Percentiles rank a stretch among this genome's conserved stretches.
phyloP scores from a whole-genome alignment of 2,113 vertebrate genomes.

The Ammospiza caudacuta region DNA sequence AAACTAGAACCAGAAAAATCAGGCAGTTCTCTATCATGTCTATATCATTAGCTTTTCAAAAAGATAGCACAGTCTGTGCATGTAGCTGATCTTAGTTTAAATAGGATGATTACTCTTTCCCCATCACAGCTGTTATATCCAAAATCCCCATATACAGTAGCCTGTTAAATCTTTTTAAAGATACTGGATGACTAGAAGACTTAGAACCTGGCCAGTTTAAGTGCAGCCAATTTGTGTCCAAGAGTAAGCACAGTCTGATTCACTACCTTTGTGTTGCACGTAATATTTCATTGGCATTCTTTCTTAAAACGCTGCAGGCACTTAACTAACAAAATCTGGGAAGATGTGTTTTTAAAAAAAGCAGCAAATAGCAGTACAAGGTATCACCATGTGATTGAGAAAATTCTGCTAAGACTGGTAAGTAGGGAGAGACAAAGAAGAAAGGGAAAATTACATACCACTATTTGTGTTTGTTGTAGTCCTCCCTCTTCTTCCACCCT shows the following conservation, averaged over 20 bases:
- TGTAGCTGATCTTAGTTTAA: background rate
- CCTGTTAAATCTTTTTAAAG: background rate
- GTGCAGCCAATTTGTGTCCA: background rate
- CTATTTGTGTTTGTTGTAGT: constrained; percentile 73
- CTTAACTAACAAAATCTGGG: background rate
- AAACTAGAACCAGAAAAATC: background rate
- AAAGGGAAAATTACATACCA: constrained; percentile 73
- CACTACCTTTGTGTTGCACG: background rate
- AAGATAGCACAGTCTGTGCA: background rate
- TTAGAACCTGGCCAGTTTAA: background rate
- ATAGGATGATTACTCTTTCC: background rate
- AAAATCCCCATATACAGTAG: background rate
- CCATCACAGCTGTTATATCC: background rate
- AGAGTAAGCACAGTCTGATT: background rate
- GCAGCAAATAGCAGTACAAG: background rate
- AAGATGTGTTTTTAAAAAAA: background rate
- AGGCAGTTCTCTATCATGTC: background rate
- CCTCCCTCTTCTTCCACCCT: constrained; percentile 74
- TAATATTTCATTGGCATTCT: background rate
- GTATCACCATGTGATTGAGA: background rate
- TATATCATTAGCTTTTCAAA: background rate
- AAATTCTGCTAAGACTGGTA: background rate
- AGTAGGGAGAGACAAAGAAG: constrained; percentile 51
- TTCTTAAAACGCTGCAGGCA: background rate
- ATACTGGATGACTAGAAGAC: background rate